Evolutionary conservation across 30 jellyfish, hydroid and myxozoan genomes (phyloP).

Genomic region (Rhopilema esculentum): DNA sequence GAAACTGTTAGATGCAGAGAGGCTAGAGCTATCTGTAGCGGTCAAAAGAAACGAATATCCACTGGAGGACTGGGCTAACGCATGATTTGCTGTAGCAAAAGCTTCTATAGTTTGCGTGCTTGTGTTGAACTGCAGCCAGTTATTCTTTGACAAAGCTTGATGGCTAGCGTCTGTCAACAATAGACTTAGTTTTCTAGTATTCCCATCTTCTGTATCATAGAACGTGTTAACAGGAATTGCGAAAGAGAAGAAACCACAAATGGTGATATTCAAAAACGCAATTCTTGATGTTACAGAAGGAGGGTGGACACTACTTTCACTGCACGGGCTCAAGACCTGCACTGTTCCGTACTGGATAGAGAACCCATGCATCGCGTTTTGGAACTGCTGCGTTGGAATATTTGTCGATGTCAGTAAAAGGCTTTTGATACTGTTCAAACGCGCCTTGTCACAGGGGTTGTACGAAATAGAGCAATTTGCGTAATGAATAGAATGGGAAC

Average conservation of each 20-base stretch:
- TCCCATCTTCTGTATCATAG: slow-evolving; percentile 89
- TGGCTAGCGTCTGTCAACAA: slow-evolving; percentile 14
- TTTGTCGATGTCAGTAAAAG: slow-evolving; percentile 24
- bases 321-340: slow-evolving; percentile 47
- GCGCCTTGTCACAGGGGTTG: slow-evolving; percentile 88
- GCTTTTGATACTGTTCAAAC: slow-evolving; percentile 15
- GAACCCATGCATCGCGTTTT: slow-evolving; percentile 52
- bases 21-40: slow-evolving; percentile 82
- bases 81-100: slow-evolving; percentile 46
- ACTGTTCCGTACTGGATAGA: slow-evolving; percentile 47
- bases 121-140: slow-evolving; percentile 62
- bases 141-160: slow-evolving; percentile 35
- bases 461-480: slow-evolving; percentile 86
- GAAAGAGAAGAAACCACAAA: slow-evolving; percentile 64
- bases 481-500: slow-evolving; percentile 32
- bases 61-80: slow-evolving; percentile 17
- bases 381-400: slow-evolving; percentile 36
- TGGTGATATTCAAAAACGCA: slow-evolving; percentile 4
- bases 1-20: slow-evolving; percentile 75
- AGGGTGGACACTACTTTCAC: slow-evolving; percentile 48
- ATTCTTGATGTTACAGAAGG: slow-evolving; percentile 57
- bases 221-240: slow-evolving; percentile 80
- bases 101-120: slow-evolving; percentile 71
- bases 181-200: slow-evolving; percentile 71
- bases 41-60: slow-evolving; percentile 50